phyloP scores from a whole-genome alignment of 2,888 invertebrate species.

The Acronicta alni region DNA sequence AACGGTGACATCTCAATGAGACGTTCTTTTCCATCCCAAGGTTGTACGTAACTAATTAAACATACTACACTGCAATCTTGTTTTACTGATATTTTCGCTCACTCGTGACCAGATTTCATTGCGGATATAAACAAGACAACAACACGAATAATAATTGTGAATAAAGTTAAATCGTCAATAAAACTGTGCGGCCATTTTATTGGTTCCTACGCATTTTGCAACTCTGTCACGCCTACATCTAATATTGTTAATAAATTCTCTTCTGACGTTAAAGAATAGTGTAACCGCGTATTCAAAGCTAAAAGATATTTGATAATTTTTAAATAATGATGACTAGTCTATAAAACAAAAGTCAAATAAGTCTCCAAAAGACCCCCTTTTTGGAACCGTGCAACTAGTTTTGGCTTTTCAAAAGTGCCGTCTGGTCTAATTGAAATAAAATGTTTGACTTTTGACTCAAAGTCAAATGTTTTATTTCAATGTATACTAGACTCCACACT shows the following conservation, averaged over 20 bases:
- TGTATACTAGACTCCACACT: background rate
- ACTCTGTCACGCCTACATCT: constrained; percentile 34
- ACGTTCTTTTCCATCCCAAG: constrained; percentile 60
- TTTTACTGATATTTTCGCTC: constrained; percentile 20
- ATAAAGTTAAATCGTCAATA: constrained; percentile 16
- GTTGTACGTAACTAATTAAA: constrained; percentile 37
- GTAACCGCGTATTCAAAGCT: background rate
- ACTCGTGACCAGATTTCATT: constrained; percentile 31
- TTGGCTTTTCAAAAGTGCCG: too few relatives aligned
- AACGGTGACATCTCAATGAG: constrained; percentile 68
- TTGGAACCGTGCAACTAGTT: too few relatives aligned
- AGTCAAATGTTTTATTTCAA: too few relatives aligned
- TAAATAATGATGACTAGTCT: background rate
- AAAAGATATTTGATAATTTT: too few relatives aligned
- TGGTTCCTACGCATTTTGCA: constrained; percentile 33
- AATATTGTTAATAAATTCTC: constrained; percentile 21
- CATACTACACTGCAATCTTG: constrained; percentile 24
- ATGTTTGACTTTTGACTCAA: too few relatives aligned
- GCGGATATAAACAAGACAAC: background rate
- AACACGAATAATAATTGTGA: constrained; percentile 6
- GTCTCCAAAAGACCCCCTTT: too few relatives aligned
- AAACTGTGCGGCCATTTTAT: constrained; percentile 11
- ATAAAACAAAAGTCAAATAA: background rate
- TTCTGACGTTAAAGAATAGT: constrained; percentile 11
- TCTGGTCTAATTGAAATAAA: too few relatives aligned